Evolutionary conservation across 2,797 vertebrate genomes (phyloP).

Genomic region (Platalea minor): DNA sequence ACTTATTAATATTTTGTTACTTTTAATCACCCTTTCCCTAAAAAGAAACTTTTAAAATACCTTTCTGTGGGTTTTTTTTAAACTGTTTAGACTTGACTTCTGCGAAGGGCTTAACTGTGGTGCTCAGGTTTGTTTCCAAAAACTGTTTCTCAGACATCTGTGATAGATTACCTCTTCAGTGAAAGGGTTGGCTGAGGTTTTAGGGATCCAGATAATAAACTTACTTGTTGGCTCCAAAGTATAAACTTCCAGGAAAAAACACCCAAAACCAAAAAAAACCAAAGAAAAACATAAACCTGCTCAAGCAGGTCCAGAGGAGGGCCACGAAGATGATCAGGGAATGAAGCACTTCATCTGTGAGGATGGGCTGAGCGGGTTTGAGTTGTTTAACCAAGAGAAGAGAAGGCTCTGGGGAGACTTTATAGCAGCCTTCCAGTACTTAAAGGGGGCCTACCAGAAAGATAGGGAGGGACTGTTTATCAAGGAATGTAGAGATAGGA

Average conservation of each 20-base stretch:
- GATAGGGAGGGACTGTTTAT: background rate
- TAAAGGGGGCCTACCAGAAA: background rate
- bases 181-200: background rate
- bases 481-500: rapidly evolving
- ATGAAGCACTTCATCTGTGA: background rate
- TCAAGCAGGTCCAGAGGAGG: rapidly evolving
- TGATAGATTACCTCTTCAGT: background rate
- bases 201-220: background rate
- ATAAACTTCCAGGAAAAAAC: background rate
- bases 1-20: background rate
- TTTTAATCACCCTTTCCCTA: background rate
- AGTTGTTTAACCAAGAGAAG: background rate
- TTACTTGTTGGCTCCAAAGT: background rate
- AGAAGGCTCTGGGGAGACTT: background rate
- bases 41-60: background rate
- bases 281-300: background rate
- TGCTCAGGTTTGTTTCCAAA: background rate
- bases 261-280: background rate
- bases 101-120: background rate
- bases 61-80: background rate
- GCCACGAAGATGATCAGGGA: background rate
- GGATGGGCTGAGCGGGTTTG: background rate
- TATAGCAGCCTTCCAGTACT: background rate
- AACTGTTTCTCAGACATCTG: background rate
- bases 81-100: background rate